These are phyloP conservation scores for Gouania willdenowi DNA, from an alignment of 2,797 vertebrate species.

Conservation along the genomic window DNA sequence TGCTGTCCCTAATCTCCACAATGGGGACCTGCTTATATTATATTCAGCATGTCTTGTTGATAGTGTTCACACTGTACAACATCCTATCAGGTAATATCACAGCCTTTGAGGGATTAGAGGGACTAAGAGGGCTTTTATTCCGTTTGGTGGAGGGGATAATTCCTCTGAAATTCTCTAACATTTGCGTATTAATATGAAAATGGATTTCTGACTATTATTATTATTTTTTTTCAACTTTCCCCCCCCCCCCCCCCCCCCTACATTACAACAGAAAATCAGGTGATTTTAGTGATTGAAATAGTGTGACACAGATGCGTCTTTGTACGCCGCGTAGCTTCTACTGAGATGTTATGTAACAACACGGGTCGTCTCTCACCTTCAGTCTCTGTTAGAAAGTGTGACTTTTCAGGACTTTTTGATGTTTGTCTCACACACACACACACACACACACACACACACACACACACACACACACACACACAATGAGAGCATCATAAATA, in stretches of 20 bases:
- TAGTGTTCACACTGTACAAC: conserved; percentile 66
- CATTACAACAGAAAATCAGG: conserved; percentile 16
- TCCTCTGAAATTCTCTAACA: conserved; percentile 64
- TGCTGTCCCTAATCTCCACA: conserved; percentile 63
- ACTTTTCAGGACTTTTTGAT: conserved; percentile 1
- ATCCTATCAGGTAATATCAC: conserved; percentile 76
- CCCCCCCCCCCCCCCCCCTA: too few relatives aligned
- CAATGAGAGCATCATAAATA: conserved; percentile 1
- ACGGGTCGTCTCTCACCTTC: background rate
- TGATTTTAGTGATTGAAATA: conserved; percentile 33
- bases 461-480: too few relatives aligned
- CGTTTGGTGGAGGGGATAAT: conserved; percentile 70
- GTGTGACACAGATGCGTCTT: conserved; percentile 9
- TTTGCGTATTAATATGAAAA: conserved; percentile 74
- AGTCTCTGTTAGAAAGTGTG: background rate
- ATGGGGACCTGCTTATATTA: conserved; percentile 67
- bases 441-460: too few relatives aligned
- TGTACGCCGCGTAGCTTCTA: background rate
- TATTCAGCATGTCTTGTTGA: conserved; percentile 68
- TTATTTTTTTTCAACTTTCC: too few relatives aligned
- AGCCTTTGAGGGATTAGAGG: conserved; percentile 76
- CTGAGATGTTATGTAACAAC: conserved; percentile 4
- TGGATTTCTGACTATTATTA: conserved; percentile 62
- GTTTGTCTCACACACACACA: conserved; percentile 1
- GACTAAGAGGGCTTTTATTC: conserved; percentile 70